Base-by-base conservation (phyloP, 1,140 invertebrate species). In the Helicorthomorpha holstii region DNA sequence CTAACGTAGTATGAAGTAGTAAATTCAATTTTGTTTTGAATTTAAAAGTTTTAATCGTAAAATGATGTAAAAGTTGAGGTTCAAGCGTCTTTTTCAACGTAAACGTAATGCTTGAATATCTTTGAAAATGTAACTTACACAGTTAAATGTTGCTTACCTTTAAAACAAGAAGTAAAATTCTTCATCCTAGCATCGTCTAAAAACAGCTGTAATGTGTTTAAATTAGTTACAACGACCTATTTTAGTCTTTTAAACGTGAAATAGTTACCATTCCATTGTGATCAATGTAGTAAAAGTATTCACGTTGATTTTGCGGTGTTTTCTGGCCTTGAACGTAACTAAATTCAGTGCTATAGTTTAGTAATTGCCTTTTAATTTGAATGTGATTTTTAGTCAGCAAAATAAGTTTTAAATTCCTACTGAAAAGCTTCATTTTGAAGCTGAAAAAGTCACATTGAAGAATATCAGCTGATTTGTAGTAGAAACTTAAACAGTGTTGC, bases 251-350 rank as follows among this genome's bases (percentile, higher is more conserved):
- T 45, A 3, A 24, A 43, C 22, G 14, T 42, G 49, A 22, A 55
- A 25, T n/a, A 12, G 64, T 68, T 76, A 95, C 91, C 88, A 93
- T 93, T 69, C 93, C 93, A 72, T 96, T 86, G 70, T 98, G 93
- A 73, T 97, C 92, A 53, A 98, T 86, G 62, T 79, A 97, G 71
- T 98, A 98, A 71, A 97, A 97, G 73, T 97, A 97, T 79, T 97
- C 92, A 54, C 93, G 75, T 34, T 87, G 75, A 68, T 79, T 82
- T 22, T 79, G 77, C 63, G 85, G 76, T 16, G 85, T 80, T 55
- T 80, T 80, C 70, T 95, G 90, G 1, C 91, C 91, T 73, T 95
- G 91, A 26, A 82, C 64, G 67, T 95, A 95, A n/a, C n/a, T n/a
- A n/a, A n/a, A n/a, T n/a, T n/a, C n/a, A n/a, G n/a, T n/a, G n/a